Percentiles rank a stretch among this genome's conserved stretches.
These are phyloP conservation scores for Anastrepha ludens DNA, from an alignment of 1,140 invertebrate species.

Conservation along the genomic window DNA sequence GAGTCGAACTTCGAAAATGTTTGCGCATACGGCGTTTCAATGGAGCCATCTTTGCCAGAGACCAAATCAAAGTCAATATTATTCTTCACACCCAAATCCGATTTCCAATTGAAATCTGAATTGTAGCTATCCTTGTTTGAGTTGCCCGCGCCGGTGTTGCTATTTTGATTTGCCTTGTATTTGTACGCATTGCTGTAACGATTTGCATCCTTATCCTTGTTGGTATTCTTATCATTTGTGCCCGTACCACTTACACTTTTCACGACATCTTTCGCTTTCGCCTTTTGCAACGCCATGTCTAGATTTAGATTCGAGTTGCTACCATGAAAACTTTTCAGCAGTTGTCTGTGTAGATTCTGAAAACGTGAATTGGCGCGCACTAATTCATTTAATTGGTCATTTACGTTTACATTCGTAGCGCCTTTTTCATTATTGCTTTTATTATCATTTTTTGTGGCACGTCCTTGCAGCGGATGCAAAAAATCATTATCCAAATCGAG, in stretches of 20 bases:
- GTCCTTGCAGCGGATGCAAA: not conserved
- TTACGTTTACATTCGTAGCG: not conserved
- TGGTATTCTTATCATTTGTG: not conserved
- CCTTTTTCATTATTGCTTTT: not conserved
- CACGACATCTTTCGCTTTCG: not conserved
- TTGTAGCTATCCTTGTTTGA: not conserved
- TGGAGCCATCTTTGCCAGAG: not conserved
- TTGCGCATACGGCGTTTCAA: not conserved
- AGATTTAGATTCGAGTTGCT: not conserved
- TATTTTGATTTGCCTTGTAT: not conserved
- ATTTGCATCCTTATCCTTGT: not conserved
- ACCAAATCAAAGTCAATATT: not conserved
- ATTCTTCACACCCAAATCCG: not conserved
- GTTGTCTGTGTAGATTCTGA: not conserved
- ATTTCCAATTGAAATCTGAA: not conserved
- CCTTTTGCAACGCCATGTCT: not conserved
- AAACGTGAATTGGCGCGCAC: not conserved
- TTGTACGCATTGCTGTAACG: not conserved
- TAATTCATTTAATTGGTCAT: conserved; percentile 17
- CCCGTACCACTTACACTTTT: not conserved
- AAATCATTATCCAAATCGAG: conserved; percentile 20
- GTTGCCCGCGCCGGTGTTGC: not conserved
- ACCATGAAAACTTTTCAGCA: conserved; percentile 25
- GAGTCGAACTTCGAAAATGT: not conserved
- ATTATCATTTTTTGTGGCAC: not conserved